Base-by-base conservation (phyloP, 2,888 invertebrate genomes). In the Andrena praecox region DNA sequence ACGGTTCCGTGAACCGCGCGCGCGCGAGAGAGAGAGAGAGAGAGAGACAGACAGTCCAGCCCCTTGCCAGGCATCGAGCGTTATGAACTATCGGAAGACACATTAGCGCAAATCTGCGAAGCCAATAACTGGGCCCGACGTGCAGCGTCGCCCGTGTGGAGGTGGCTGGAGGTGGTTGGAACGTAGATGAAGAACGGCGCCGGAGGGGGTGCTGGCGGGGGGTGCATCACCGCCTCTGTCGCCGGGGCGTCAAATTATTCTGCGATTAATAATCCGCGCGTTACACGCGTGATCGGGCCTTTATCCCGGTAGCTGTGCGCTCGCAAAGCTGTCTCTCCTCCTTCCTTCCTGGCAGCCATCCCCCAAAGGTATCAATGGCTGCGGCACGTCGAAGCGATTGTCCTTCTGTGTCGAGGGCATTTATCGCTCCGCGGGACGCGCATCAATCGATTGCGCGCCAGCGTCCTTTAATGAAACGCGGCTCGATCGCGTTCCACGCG, bases 201-300 rank as follows among this genome's bases (percentile, higher is more conserved):
- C 74, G 67, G 78, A 80, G 85, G 72, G 54, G 79, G 66, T 56
- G 54, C 62, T 7, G 81, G 76, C 67, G 16, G 77, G 77, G 84
- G 83, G 80, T 63, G 84, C 79, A 82, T 83, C 77, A 73, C 78
- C 70, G 81, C 70, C 87, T 82, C 82, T 86, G 86, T 87, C 87
- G 87, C 54, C 87, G 86, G 86, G 87, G 89, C 89, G 90, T 90
- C 90, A 91, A 93, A 93, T 93, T 93, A 92, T 93, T 91, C 92
- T 82, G 87, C 92, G 93, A 93, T 93, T 93, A 93, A 93, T 93
- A 93, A 93, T 93, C 92, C 90, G 89, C 91, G 88, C 90, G 91
- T 93, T 93, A 92, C 92, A 92, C 93, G 93, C 92, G 92, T 91
- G 93, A 93, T 93, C 92, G 91, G 90, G 63, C 90, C 91, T 88